phyloP scores from a whole-genome alignment of 2,888 invertebrate species.

The Hecatera dysodea region DNA sequence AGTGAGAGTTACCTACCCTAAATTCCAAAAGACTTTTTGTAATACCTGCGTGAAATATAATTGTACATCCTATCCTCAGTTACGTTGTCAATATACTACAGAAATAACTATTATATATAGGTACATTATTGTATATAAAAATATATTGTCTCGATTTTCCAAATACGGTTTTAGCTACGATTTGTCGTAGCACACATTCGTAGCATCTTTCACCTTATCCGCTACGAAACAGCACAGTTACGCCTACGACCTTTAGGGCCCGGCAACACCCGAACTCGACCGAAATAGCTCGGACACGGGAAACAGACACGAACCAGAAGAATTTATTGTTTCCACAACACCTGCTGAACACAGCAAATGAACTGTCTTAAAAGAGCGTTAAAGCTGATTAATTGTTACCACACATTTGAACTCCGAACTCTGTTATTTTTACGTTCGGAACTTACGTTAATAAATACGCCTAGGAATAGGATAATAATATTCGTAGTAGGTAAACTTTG shows the following conservation, averaged over 20 bases:
- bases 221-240: slow-evolving; percentile 7
- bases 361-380: slow-evolving; percentile 31
- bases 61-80: no score
- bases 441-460: background rate
- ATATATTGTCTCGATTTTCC: background rate
- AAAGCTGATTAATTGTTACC: slow-evolving; percentile 31
- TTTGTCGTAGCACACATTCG: slow-evolving; percentile 32
- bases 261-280: slow-evolving; percentile 53
- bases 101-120: no score
- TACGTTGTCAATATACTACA: no score
- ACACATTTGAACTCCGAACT: background rate
- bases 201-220: background rate
- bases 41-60: no score
- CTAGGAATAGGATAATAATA: background rate
- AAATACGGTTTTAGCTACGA: slow-evolving; percentile 7
- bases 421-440: background rate
- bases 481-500: background rate
- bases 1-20: no score
- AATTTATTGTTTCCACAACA: slow-evolving; percentile 57
- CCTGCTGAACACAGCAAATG: slow-evolving; percentile 25
- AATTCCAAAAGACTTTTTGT: no score
- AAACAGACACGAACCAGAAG: slow-evolving; percentile 52
- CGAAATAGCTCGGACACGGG: slow-evolving; percentile 53
- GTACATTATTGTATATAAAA: no score
- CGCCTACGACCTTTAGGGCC: slow-evolving; percentile 32